Evolutionary conservation across 2,888 invertebrate species (phyloP).

Genomic region (Acleris sparsana): DNA sequence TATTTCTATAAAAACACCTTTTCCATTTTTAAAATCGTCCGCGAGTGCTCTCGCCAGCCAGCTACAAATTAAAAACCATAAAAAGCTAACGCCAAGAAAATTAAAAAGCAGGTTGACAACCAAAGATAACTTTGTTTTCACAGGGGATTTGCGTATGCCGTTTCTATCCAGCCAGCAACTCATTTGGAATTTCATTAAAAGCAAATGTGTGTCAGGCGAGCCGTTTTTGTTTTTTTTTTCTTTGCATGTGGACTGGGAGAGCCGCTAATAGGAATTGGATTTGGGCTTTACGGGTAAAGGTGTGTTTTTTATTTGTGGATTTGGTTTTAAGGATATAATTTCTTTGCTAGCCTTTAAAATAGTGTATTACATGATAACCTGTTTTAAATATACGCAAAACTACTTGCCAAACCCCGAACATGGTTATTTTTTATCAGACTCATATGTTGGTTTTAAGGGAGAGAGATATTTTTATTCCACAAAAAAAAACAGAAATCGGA

Average conservation of each 20-base stretch:
- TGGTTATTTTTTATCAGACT: no score
- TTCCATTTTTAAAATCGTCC: no score
- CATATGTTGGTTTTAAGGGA: no score
- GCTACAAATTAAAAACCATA: not conserved
- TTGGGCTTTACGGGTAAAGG: not conserved
- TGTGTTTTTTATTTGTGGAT: slow-evolving; percentile 1
- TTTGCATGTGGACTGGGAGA: not conserved
- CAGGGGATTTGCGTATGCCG: slow-evolving; percentile 11
- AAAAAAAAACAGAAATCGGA: no score
- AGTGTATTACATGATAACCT: no score
- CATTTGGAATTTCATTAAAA: slow-evolving; percentile 22
- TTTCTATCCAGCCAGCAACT: slow-evolving; percentile 15
- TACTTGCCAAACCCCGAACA: no score
- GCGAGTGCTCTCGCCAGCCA: not conserved
- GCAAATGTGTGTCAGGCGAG: slow-evolving; percentile 19
- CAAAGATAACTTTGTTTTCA: not conserved
- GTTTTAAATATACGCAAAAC: no score
- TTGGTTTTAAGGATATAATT: not conserved
- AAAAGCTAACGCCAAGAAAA: slow-evolving; percentile 1
- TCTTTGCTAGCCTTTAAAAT: no score
- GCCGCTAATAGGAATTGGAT: slow-evolving; percentile 8
- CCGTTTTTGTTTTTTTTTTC: slow-evolving; percentile 7
- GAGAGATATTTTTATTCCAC: no score
- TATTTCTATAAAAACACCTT: no score
- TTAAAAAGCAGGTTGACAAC: not conserved